Base-by-base conservation (phyloP, 1,140 invertebrate genomes). In the Platorchestia sp. region DNA sequence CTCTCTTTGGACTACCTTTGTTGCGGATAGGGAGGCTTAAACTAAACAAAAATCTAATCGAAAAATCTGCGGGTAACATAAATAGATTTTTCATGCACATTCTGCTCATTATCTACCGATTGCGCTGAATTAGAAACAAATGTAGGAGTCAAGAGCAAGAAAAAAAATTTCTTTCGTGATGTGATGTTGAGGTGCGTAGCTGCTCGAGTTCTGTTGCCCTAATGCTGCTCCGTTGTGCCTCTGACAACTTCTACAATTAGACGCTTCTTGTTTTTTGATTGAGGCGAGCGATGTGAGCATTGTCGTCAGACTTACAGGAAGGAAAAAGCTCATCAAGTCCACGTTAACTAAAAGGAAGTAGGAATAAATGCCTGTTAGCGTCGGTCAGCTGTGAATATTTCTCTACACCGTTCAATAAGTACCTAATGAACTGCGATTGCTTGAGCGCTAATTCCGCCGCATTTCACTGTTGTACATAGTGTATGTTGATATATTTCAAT, bases 401-500 rank as follows among this genome's bases (percentile, higher is more conserved):
- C 59, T 75, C 59, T 75, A 27, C 59, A 75, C 59, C 59, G 59
- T 75, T 75, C 59, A 75, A 75, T 10, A 36, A 75, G 59, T 75
- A 75, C 59, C 59, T 36, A 75, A 14, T 75, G 36, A 75, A 75
- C 59, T 51, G 47, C 59, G 59, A 75, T 3, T 36, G 59, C 59
- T 75, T 75, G 59, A 22, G 59, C 59, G 59, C 59, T 3, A 1
- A 75, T 75, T 75, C 59, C 36, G 27, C 59, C 59, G 59, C 59
- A 75, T 75, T 89, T 89, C 91, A 93, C 40, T 93, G 45, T 47
- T 93, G 91, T 93, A 93, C 43, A 93, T 93, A 93, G 43, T 93
- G 43, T 93, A 93, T 93, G 91, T 45, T 93, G 91, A 93, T 93
- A 45, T 93, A 93, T 45, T 93, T 45, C 91, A 93, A 45, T 93